A percentile compares a stretch with the other conserved stretches of the same genome.
Conservation (phyloP, 2,113 vertebrate species). For the Desmodus rotundus region DNA sequence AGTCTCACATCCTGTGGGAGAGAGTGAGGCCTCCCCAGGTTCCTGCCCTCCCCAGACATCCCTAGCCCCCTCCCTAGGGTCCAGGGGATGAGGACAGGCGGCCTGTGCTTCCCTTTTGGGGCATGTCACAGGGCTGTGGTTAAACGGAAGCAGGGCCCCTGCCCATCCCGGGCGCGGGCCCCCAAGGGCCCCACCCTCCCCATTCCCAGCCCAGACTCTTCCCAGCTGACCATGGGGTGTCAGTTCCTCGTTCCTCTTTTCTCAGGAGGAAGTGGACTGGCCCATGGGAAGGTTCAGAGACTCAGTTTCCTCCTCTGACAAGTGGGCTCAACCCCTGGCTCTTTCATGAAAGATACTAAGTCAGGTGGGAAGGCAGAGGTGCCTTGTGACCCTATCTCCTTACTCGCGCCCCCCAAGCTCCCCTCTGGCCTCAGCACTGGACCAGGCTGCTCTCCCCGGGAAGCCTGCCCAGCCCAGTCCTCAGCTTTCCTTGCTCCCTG, state of each 20-base stretch:
- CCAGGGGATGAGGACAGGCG: background rate
- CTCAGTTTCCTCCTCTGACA: conserved; percentile 46
- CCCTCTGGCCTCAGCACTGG: background rate
- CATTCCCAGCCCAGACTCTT: conserved; percentile 47
- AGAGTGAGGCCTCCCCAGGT: background rate
- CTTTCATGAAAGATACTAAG: background rate
- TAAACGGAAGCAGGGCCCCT: conserved; percentile 53
- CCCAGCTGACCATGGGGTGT: conserved; percentile 19
- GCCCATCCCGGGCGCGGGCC: background rate
- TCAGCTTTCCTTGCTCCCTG: background rate
- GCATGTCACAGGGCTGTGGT: conserved; percentile 59
- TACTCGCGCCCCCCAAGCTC: background rate
- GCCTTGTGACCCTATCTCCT: accelerated
- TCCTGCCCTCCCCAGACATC: background rate
- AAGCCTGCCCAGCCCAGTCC: too few species aligned
- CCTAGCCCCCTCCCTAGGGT: background rate
- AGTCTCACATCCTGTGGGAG: background rate
- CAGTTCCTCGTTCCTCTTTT: conserved; percentile 54
- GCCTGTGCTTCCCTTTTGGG: conserved; percentile 54
- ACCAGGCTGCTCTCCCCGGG: accelerated
- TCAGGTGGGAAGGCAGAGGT: background rate
- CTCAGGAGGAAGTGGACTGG: conserved; percentile 29
- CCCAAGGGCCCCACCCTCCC: conserved; percentile 25
- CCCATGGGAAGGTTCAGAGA: background rate
- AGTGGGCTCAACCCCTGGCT: background rate